Evolutionary conservation across 2,797 vertebrate genomes (phyloP).

Genomic region (Myoxocephalus aenaeus): DNA sequence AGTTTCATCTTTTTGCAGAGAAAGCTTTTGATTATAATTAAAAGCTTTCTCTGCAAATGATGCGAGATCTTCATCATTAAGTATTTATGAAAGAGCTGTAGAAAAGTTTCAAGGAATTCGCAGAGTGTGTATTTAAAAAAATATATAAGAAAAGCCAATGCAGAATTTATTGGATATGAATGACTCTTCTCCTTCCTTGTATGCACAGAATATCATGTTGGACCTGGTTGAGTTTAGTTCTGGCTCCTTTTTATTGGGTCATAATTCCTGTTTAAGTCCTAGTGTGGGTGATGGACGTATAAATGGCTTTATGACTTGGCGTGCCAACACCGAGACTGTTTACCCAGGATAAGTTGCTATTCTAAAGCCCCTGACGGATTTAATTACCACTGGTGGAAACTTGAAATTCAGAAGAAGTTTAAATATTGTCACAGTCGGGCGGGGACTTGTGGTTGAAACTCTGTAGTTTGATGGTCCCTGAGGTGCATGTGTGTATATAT

Average conservation of each 20-base stretch:
- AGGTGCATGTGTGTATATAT: constrained; percentile 7
- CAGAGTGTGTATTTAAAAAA: constrained; percentile 13
- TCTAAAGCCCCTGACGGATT: constrained; percentile 31
- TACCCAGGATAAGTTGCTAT: constrained; percentile 17
- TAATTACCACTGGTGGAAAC: constrained; percentile 27
- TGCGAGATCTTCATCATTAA: constrained; percentile 54
- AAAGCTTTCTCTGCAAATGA: constrained; percentile 53
- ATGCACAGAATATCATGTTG: constrained; percentile 31
- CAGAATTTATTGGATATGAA: constrained; percentile 35
- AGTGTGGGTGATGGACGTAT: constrained; percentile 34
- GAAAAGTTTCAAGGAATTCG: constrained; percentile 44
- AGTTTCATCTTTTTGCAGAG: constrained; percentile 51
- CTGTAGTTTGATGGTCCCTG: constrained; percentile 24
- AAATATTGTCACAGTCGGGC: constrained; percentile 36
- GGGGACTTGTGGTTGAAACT: constrained; percentile 31
- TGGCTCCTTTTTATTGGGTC: constrained; percentile 34
- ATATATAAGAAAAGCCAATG: constrained; percentile 3
- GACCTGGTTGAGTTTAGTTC: constrained; percentile 39
- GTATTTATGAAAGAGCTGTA: constrained; percentile 56
- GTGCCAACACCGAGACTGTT: constrained; percentile 19
- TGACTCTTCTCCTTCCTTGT: constrained; percentile 32
- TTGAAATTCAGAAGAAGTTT: constrained; percentile 26
- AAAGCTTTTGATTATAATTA: too few relatives aligned
- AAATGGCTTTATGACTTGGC: constrained; percentile 41
- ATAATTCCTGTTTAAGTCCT: constrained; percentile 38